Evolutionary conservation across 2,113 vertebrate species (phyloP).

Genomic region (Psittacus erithacus): DNA sequence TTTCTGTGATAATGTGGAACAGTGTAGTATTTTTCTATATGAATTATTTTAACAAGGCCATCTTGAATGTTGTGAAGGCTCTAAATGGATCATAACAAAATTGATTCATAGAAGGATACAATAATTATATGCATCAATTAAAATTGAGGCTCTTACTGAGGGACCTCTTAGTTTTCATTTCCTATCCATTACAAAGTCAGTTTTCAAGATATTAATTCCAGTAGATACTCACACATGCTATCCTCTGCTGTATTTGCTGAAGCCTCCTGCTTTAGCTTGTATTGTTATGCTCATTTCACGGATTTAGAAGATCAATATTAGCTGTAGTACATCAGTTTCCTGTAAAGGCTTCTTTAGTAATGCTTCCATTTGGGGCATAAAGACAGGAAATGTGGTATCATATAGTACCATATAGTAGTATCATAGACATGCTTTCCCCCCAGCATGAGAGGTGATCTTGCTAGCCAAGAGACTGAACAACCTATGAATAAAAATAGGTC

Average conservation of each 20-base stretch:
- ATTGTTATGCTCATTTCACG: neutral
- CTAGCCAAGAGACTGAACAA: neutral
- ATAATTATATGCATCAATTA: fast-evolving
- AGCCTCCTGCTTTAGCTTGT: neutral
- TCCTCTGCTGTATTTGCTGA: fast-evolving
- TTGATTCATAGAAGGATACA: neutral
- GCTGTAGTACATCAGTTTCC: neutral
- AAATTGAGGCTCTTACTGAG: neutral
- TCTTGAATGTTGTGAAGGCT: neutral
- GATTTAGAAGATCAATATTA: neutral
- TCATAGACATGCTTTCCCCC: neutral
- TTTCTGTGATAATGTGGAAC: neutral
- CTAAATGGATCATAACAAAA: neutral
- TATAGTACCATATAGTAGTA: neutral
- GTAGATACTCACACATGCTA: fast-evolving
- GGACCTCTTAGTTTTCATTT: neutral
- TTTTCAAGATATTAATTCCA: neutral
- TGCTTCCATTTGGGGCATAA: neutral
- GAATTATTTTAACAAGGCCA: neutral
- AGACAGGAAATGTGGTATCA: neutral
- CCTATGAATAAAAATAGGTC: neutral
- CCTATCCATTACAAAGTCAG: neutral
- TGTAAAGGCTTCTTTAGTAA: neutral
- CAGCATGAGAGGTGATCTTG: neutral
- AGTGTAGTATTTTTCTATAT: neutral